These are phyloP conservation scores for Neodiprion virginianus DNA, from an alignment of 1,140 invertebrate species.

Conservation along the genomic window DNA sequence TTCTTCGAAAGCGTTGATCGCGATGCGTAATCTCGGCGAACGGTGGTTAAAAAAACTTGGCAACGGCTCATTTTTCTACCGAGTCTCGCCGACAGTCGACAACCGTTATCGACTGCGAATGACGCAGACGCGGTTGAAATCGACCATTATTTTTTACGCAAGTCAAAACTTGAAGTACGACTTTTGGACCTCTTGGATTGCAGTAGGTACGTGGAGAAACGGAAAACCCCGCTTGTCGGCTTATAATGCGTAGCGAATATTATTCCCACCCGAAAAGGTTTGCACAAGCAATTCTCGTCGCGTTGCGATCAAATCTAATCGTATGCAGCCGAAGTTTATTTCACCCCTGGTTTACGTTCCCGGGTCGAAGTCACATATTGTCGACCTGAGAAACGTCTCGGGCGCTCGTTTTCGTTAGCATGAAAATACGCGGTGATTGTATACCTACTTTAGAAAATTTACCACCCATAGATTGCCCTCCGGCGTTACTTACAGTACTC, in stretches of 20 bases:
- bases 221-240: too few species aligned
- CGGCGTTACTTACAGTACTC: conserved; percentile 5
- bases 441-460: conserved; percentile 58
- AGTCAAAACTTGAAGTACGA: too few species aligned
- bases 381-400: conserved; percentile 22
- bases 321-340: conserved; percentile 52
- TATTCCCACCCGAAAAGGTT: not conserved
- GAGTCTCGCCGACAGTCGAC: too few species aligned
- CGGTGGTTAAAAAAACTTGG: too few species aligned
- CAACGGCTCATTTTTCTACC: too few species aligned
- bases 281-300: conserved; percentile 31
- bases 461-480: conserved; percentile 51
- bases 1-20: not conserved
- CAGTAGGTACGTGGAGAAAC: not conserved
- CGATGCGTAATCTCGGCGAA: too few species aligned
- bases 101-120: too few species aligned
- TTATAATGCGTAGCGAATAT: too few species aligned
- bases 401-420: conserved; percentile 41
- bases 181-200: too few species aligned
- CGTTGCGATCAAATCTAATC: conserved; percentile 43
- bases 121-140: too few species aligned
- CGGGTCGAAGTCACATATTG: conserved; percentile 41
- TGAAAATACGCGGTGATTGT: conserved; percentile 56
- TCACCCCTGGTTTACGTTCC: conserved; percentile 46
- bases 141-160: too few species aligned